Evolutionary conservation across 2,113 vertebrate genomes (phyloP).

Genomic region (Rhinolophus ferrumequinum): DNA sequence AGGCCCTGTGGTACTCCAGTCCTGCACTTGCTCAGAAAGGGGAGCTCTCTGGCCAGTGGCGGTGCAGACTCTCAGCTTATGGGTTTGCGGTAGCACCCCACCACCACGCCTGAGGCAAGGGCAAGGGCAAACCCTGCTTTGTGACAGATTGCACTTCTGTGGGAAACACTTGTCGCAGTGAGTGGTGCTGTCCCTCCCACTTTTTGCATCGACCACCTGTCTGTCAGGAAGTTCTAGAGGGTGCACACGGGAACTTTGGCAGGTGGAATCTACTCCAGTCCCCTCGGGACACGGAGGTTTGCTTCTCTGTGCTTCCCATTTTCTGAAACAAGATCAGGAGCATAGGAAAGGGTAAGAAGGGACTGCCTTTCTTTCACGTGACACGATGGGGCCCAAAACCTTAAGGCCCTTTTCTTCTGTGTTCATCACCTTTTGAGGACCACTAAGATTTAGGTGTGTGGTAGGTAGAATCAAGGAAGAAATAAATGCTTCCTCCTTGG

Average conservation of each 20-base stretch:
- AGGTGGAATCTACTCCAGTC: background rate
- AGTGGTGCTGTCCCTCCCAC: background rate
- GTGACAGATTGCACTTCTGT: background rate
- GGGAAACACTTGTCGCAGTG: background rate
- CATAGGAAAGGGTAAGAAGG: background rate
- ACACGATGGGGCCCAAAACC: background rate
- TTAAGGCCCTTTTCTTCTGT: background rate
- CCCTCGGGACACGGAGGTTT: background rate
- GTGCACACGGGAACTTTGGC: background rate
- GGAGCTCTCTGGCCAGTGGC: background rate
- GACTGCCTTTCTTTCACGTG: background rate
- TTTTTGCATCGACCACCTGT: rapidly evolving
- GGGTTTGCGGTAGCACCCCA: background rate
- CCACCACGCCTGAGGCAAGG: background rate
- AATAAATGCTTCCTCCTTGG: background rate
- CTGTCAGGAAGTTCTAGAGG: background rate
- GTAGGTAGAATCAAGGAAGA: background rate
- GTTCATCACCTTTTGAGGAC: background rate
- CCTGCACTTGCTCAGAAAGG: background rate
- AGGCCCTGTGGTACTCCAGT: background rate
- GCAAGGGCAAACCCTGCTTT: background rate
- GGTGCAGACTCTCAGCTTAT: background rate
- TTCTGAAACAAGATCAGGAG: background rate
- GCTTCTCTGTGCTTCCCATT: background rate
- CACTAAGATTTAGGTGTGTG: background rate